A percentile compares a stretch with the other conserved stretches of the same genome.
Evolutionary conservation across 2,888 invertebrate genomes (phyloP).

Genomic region (Oscheius sp.): DNA sequence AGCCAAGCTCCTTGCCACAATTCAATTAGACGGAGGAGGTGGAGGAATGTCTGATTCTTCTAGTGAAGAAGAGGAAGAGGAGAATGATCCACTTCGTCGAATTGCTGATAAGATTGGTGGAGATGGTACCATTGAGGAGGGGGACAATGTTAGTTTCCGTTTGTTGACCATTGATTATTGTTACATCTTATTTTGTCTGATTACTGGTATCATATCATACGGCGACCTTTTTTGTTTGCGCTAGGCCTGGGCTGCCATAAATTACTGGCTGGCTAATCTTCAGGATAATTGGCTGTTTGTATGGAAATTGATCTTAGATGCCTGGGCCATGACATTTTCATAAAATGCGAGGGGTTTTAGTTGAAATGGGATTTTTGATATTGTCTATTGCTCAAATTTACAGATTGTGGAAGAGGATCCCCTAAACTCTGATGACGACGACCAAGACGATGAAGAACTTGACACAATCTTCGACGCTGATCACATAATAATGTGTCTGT

Average conservation of each 20-base stretch:
- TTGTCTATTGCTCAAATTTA: slow-evolving; percentile 1
- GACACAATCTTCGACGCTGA: slow-evolving; percentile 96
- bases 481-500: slow-evolving; percentile 99
- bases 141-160: slow-evolving; percentile 38
- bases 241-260: no score
- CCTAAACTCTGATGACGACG: slow-evolving; percentile 70
- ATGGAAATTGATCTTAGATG: no score
- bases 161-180: no score
- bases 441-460: slow-evolving; percentile 86
- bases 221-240: no score
- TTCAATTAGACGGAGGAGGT: slow-evolving; percentile 64
- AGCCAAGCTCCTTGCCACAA: slow-evolving; percentile 38
- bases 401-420: slow-evolving; percentile 66
- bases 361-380: not conserved
- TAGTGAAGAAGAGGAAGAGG: slow-evolving; percentile 63
- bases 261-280: no score
- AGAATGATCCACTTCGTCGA: slow-evolving; percentile 58
- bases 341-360: not conserved
- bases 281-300: no score
- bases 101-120: slow-evolving; percentile 57
- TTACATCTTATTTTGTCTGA: no score
- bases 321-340: not conserved
- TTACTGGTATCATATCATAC: no score
- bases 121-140: slow-evolving; percentile 50
- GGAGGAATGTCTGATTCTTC: slow-evolving; percentile 65